phyloP scores from a whole-genome alignment of 2,797 vertebrate genomes.

The Crypturellus tataupa region DNA sequence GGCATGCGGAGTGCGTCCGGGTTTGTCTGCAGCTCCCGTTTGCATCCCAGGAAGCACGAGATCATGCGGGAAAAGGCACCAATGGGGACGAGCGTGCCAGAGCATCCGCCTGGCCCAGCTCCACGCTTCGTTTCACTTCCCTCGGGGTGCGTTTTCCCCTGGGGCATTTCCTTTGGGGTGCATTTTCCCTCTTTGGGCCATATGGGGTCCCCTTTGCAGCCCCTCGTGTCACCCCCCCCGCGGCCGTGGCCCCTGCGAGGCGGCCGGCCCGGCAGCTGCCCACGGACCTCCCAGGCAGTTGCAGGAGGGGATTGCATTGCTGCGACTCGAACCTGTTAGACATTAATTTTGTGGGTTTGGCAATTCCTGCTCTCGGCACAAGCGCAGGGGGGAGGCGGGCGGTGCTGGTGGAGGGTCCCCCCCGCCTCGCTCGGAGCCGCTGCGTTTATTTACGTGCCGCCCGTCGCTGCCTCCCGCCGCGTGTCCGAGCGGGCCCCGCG shows the following conservation, averaged over 20 bases:
- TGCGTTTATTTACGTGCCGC: neutral
- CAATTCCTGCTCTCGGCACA: slow-evolving; percentile 5
- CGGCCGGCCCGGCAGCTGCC: neutral
- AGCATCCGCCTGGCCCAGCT: neutral
- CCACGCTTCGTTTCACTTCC: neutral
- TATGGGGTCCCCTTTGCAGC: neutral
- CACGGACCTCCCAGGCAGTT: slow-evolving; percentile 45
- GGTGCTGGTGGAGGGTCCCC: too few species aligned
- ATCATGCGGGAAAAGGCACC: neutral
- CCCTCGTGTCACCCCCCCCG: neutral
- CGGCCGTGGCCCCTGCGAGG: too few species aligned
- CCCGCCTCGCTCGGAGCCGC: neutral
- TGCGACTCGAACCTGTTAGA: slow-evolving; percentile 32
- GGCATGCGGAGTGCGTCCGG: too few species aligned
- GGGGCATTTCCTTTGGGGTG: too few species aligned
- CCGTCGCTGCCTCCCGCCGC: neutral
- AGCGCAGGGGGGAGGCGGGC: neutral
- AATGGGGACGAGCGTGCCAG: neutral
- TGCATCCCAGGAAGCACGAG: neutral
- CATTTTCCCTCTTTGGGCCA: neutral
- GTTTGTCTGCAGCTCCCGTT: neutral
- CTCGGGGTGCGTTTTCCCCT: too few species aligned
- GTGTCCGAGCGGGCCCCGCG: too few species aligned
- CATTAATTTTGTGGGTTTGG: slow-evolving; percentile 31
- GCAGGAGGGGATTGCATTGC: neutral